Evolutionary conservation across 2,888 invertebrate species (phyloP).

Genomic region (Achlya flavicornis): DNA sequence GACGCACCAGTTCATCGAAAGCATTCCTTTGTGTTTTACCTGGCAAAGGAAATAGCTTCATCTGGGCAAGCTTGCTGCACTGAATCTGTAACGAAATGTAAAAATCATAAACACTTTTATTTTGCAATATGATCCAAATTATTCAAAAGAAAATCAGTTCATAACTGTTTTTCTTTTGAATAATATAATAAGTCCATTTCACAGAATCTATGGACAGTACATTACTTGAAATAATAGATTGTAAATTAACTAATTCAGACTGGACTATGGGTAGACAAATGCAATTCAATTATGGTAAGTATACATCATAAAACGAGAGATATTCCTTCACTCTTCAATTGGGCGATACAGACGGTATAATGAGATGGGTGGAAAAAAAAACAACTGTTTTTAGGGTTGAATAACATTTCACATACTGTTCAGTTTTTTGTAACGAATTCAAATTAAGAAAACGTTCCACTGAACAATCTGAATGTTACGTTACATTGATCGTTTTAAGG

Average conservation of each 20-base stretch:
- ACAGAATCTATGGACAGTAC: background rate
- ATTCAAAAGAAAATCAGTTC: too few relatives aligned
- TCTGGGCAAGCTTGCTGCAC: too few relatives aligned
- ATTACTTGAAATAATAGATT: background rate
- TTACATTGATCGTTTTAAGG: too few relatives aligned
- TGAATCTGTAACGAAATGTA: too few relatives aligned
- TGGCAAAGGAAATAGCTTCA: too few relatives aligned
- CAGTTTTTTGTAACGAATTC: too few relatives aligned
- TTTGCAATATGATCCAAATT: too few relatives aligned
- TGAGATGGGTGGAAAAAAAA: background rate
- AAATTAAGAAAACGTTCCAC: too few relatives aligned
- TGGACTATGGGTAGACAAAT: background rate
- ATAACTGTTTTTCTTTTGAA: background rate
- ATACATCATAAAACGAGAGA: background rate
- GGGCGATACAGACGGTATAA: background rate
- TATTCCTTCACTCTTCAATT: background rate
- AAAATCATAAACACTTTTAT: too few relatives aligned
- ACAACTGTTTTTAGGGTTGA: background rate
- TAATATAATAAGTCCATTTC: background rate
- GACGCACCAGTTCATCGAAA: too few relatives aligned
- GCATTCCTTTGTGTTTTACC: too few relatives aligned
- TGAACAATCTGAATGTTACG: too few relatives aligned
- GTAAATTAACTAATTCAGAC: background rate
- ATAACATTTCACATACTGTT: background rate
- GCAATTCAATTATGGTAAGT: constrained; percentile 6